These are phyloP conservation scores for Manis pentadactyla DNA, from an alignment of 2,797 vertebrate genomes.

Conservation along the genomic window DNA sequence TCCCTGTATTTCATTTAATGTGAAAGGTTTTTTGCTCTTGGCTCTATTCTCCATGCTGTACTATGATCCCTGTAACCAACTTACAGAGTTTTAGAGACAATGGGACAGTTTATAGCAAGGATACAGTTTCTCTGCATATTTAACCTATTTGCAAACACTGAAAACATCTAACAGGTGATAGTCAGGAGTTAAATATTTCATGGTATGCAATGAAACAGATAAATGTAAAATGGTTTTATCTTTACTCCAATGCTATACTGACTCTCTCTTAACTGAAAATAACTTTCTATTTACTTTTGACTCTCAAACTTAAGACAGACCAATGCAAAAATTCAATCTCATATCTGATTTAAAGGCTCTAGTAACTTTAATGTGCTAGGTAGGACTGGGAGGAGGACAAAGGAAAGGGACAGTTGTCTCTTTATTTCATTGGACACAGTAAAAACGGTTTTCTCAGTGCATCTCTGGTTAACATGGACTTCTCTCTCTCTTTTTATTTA, in stretches of 20 bases:
- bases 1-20: background rate
- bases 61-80: background rate
- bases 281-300: background rate
- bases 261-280: background rate
- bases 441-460: background rate
- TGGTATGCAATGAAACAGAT: background rate
- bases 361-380: background rate
- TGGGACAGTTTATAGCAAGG: background rate
- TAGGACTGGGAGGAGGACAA: background rate
- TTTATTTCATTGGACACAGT: background rate
- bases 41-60: no score
- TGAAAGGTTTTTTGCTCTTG: background rate
- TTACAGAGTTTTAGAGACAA: background rate
- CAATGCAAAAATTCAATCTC: background rate
- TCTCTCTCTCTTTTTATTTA: no score
- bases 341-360: background rate
- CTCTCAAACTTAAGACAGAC: constrained; percentile 6
- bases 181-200: background rate
- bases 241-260: background rate
- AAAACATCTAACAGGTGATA: background rate
- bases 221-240: background rate
- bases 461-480: background rate
- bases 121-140: background rate
- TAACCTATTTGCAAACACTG: background rate
- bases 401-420: background rate